A percentile compares a stretch with the other conserved stretches of the same genome.
Evolutionary conservation across 1,140 invertebrate species (phyloP).

Genomic region (Penaeus japonicus): DNA sequence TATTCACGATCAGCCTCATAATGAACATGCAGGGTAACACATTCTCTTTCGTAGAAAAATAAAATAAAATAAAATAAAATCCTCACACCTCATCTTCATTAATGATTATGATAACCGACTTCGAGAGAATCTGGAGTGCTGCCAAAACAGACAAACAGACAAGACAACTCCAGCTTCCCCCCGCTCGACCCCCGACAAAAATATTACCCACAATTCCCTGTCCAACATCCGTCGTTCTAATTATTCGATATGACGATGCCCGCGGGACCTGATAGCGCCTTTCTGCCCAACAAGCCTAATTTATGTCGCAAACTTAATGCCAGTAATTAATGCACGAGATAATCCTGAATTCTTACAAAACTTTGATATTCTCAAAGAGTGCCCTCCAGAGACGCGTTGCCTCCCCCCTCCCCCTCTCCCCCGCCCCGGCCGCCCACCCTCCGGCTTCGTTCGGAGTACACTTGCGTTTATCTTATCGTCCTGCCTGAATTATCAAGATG

Average conservation of each 20-base stretch:
- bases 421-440: not conserved
- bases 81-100: too few relatives aligned
- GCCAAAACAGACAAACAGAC: slow-evolving; percentile 3
- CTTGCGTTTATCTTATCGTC: not conserved
- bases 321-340: slow-evolving; percentile 52
- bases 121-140: not conserved
- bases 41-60: too few relatives aligned
- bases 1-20: too few relatives aligned
- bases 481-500: not conserved
- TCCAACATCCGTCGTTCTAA: slow-evolving; percentile 49
- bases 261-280: slow-evolving; percentile 46
- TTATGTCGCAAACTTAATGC: slow-evolving; percentile 55
- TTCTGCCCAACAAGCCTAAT: slow-evolving; percentile 45
- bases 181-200: slow-evolving; percentile 25
- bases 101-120: too few relatives aligned
- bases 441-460: not conserved
- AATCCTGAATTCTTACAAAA: slow-evolving; percentile 55
- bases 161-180: not conserved
- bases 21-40: too few relatives aligned
- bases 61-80: too few relatives aligned
- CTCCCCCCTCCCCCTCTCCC: not conserved
- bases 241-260: slow-evolving; percentile 54
- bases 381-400: slow-evolving; percentile 22
- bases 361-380: slow-evolving; percentile 50
- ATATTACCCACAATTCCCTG: slow-evolving; percentile 45